Evolutionary conservation across 2,797 vertebrate genomes (phyloP).

Genomic region (Gephyroberyx darwinii): DNA sequence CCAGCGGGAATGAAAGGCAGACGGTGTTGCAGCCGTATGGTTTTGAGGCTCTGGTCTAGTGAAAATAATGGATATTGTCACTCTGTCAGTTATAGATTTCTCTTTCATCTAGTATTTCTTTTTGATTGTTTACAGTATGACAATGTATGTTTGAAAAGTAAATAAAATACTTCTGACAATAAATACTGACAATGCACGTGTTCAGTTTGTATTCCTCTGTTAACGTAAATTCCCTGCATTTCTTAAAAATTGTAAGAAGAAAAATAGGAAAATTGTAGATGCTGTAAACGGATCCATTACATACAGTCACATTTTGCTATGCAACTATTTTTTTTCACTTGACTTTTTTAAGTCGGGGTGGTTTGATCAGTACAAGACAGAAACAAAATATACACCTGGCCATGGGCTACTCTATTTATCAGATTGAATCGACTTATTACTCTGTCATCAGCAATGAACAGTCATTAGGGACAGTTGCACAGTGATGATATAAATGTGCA

Average conservation of each 20-base stretch:
- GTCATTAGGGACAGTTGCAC: neutral
- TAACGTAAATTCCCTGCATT: neutral
- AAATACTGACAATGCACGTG: neutral
- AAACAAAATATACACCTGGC: no score
- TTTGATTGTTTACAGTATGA: slow-evolving; percentile 6
- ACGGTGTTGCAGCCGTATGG: slow-evolving; percentile 26
- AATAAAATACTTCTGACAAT: slow-evolving; percentile 54
- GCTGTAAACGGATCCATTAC: no score
- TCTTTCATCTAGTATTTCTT: neutral
- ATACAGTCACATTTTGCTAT: no score
- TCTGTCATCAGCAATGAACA: no score
- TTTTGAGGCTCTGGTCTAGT: slow-evolving; percentile 20
- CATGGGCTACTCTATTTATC: no score
- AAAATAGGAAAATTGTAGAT: no score
- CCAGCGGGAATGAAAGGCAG: slow-evolving; percentile 57
- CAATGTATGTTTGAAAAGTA: slow-evolving; percentile 22
- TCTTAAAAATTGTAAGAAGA: no score
- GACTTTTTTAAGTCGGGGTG: no score
- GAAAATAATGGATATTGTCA: neutral
- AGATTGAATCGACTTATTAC: no score
- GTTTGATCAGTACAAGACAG: no score
- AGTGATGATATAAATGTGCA: no score
- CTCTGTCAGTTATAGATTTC: neutral
- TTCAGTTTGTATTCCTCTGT: neutral
- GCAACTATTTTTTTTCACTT: no score